Conservation (phyloP, 2,888 invertebrate species). For the Andricus quercusramuli region DNA sequence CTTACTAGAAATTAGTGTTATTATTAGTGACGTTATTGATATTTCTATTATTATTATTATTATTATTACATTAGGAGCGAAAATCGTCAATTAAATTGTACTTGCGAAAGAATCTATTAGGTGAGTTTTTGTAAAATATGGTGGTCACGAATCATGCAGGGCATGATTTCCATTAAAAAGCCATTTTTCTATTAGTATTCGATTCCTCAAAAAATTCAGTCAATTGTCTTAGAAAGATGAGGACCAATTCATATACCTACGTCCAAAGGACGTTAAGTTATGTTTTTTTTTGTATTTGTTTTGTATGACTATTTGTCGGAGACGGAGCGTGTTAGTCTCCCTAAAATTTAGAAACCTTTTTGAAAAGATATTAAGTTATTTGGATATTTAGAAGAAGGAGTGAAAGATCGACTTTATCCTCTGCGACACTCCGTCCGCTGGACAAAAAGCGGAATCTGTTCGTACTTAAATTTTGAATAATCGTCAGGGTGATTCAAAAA, state of each 20-base stretch:
- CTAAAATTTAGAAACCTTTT: slow-evolving; percentile 24
- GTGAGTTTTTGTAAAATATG: slow-evolving; percentile 23
- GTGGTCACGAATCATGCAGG: slow-evolving; percentile 22
- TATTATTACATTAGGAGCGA: slow-evolving; percentile 43
- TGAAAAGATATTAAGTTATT: slow-evolving; percentile 22
- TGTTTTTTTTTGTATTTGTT: slow-evolving; percentile 38
- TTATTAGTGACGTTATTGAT: slow-evolving; percentile 57
- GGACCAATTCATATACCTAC: slow-evolving; percentile 29
- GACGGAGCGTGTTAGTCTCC: slow-evolving; percentile 29
- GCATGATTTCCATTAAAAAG: slow-evolving; percentile 23
- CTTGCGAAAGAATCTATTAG: slow-evolving; percentile 15
- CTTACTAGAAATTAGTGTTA: slow-evolving; percentile 66
- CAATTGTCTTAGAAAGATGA: slow-evolving; percentile 34
- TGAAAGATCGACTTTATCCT: slow-evolving; percentile 33
- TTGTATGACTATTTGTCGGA: slow-evolving; percentile 40
- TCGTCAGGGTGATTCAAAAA: slow-evolving; percentile 10
- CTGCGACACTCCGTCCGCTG: background rate
- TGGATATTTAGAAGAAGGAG: slow-evolving; percentile 19
- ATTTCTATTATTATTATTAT: slow-evolving; percentile 51
- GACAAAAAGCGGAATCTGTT: background rate
- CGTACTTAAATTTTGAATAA: background rate
- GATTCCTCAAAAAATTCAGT: slow-evolving; percentile 15
- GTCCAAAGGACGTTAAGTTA: slow-evolving; percentile 33
- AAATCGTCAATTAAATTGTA: slow-evolving; percentile 10
- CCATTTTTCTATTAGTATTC: slow-evolving; percentile 9